Percentiles rank a stretch among this genome's conserved stretches.
Evolutionary conservation across 2,797 vertebrate genomes (phyloP).

Genomic region (Pangasius mekongensis): DNA sequence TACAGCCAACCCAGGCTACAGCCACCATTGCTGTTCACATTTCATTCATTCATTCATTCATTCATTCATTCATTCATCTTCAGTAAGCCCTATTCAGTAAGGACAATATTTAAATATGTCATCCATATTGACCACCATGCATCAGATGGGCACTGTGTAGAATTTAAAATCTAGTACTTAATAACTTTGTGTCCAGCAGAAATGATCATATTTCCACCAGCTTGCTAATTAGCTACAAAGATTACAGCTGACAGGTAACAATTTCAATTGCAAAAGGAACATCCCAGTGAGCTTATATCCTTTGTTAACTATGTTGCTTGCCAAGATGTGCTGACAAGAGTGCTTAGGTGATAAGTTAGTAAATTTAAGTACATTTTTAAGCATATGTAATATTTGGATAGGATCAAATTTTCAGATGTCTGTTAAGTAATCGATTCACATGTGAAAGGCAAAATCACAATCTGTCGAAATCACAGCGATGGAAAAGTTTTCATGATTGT

Average conservation of each 20-base stretch:
- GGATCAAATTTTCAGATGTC: neutral
- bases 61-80: neutral
- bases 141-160: neutral
- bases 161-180: neutral
- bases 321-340: neutral
- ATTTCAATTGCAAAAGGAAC: neutral
- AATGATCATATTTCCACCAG: neutral
- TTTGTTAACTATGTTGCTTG: neutral
- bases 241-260: neutral
- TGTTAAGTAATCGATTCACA: neutral
- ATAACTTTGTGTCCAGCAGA: neutral
- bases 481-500: neutral
- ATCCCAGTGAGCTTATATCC: neutral
- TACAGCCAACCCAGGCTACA: neutral
- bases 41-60: neutral
- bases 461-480: neutral
- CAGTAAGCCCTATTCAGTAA: neutral
- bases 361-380: neutral
- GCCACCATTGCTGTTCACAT: neutral
- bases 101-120: neutral
- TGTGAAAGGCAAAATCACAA: neutral
- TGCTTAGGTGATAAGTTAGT: neutral
- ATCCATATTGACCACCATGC: neutral
- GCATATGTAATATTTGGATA: neutral
- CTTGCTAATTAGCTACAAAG: neutral